These are phyloP conservation scores for Cataglyphis altisquamis DNA, from an alignment of 2,888 invertebrate genomes.

Conservation along the genomic window DNA sequence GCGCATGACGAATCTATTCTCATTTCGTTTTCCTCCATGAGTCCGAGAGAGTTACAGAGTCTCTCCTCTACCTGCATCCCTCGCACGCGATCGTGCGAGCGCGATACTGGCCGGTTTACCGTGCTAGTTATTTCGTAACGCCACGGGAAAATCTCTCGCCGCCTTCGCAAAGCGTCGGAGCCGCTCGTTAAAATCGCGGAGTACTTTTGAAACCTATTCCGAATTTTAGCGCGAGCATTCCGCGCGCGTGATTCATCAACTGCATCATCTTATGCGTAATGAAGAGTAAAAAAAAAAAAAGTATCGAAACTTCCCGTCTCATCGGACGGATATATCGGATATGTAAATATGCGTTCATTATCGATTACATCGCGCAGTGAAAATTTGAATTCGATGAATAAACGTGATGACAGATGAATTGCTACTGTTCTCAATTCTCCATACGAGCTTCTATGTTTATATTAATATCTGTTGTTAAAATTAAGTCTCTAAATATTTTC, in stretches of 20 bases:
- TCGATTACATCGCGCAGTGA: neutral
- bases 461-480: neutral
- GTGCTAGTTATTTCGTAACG: conserved; percentile 56
- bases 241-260: neutral
- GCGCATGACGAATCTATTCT: conserved; percentile 65
- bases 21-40: conserved; percentile 48
- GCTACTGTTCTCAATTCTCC: neutral
- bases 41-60: neutral
- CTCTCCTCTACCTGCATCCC: conserved; percentile 19
- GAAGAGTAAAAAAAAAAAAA: neutral
- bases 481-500: neutral
- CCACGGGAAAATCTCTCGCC: conserved; percentile 38
- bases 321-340: neutral
- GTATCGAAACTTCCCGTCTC: neutral
- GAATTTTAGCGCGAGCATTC: neutral
- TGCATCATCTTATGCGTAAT: conserved; percentile 11
- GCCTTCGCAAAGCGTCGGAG: conserved; percentile 27
- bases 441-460: neutral
- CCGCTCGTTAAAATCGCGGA: conserved; percentile 1
- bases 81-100: neutral
- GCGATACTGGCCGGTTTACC: conserved; percentile 16
- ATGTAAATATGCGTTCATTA: neutral
- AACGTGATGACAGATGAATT: neutral
- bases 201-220: neutral
- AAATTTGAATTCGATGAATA: conserved; percentile 35